Percentiles rank a stretch among this genome's conserved stretches.
These are phyloP conservation scores for Hyposoter dolosus DNA, from an alignment of 2,888 invertebrate genomes.

Conservation along the genomic window DNA sequence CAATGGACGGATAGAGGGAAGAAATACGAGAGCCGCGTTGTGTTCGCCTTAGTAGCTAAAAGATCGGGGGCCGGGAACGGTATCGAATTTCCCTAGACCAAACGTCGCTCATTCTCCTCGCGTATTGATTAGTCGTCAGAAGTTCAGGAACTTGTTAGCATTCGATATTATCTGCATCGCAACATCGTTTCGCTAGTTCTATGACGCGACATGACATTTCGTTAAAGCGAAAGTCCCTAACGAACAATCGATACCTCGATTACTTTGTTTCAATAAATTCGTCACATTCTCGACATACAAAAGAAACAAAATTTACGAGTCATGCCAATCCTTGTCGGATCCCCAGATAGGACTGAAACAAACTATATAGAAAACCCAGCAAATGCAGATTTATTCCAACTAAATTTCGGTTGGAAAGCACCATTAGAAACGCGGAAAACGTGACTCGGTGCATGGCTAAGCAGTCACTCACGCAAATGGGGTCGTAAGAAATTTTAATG, in stretches of 20 bases:
- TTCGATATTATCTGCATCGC: too few species aligned
- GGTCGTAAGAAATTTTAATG: neutral
- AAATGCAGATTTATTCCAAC: neutral
- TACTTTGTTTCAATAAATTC: neutral
- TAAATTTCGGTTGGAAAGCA: neutral
- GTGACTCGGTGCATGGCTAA: neutral
- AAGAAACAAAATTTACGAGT: too few species aligned
- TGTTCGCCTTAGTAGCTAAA: neutral
- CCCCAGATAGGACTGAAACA: too few species aligned
- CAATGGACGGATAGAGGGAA: neutral
- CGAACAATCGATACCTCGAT: neutral
- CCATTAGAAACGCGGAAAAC: neutral
- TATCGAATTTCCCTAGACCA: conserved; percentile 3
- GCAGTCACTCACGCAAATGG: neutral
- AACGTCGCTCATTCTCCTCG: neutral
- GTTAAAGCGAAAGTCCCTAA: neutral
- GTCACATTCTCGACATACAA: neutral
- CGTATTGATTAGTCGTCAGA: conserved; percentile 4
- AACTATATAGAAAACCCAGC: too few species aligned
- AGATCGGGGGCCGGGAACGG: neutral
- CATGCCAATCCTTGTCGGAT: too few species aligned
- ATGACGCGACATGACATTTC: neutral
- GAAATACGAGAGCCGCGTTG: neutral
- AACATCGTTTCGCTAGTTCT: neutral
- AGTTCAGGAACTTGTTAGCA: neutral